phyloP scores from a whole-genome alignment of 2,113 vertebrate genomes.

The Lichenostomus cassidix region DNA sequence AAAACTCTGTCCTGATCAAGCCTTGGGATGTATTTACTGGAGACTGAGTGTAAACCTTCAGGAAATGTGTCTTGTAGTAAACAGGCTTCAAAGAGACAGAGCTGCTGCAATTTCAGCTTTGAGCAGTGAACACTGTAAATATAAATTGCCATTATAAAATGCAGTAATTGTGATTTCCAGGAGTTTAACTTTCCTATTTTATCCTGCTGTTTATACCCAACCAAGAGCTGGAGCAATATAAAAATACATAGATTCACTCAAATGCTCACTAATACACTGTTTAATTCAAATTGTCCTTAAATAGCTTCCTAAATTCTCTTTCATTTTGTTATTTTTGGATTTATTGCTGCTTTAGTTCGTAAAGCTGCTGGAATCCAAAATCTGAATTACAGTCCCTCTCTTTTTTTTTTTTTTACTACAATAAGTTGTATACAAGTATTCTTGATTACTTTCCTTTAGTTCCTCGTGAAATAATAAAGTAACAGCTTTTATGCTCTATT shows the following conservation, averaged over 20 bases:
- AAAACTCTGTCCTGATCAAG: neutral
- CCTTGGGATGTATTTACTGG: neutral
- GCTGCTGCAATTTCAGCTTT: neutral
- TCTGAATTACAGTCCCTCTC: conserved; percentile 12
- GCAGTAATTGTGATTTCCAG: conserved; percentile 28
- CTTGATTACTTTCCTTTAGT: conserved; percentile 61
- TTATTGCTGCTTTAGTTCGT: conserved; percentile 51
- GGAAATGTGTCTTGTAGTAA: neutral
- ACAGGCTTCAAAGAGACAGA: neutral
- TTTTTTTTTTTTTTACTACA: conserved; percentile 4
- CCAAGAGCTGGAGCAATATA: neutral
- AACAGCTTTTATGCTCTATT: conserved; percentile 63
- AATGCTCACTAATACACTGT: conserved; percentile 5
- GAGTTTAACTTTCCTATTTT: conserved; percentile 24
- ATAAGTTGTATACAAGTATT: conserved; percentile 53
- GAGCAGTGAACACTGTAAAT: neutral
- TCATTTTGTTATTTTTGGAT: conserved; percentile 37
- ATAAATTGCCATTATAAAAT: neutral
- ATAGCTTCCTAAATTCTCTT: conserved; percentile 27
- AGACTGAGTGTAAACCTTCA: neutral
- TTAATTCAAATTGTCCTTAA: conserved; percentile 56
- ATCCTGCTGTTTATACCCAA: neutral
- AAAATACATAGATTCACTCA: neutral
- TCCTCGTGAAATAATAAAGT: conserved; percentile 61
- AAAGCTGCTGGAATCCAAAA: conserved; percentile 38